phyloP scores from a whole-genome alignment of 1,140 invertebrate species.

The Augochlora pura region DNA sequence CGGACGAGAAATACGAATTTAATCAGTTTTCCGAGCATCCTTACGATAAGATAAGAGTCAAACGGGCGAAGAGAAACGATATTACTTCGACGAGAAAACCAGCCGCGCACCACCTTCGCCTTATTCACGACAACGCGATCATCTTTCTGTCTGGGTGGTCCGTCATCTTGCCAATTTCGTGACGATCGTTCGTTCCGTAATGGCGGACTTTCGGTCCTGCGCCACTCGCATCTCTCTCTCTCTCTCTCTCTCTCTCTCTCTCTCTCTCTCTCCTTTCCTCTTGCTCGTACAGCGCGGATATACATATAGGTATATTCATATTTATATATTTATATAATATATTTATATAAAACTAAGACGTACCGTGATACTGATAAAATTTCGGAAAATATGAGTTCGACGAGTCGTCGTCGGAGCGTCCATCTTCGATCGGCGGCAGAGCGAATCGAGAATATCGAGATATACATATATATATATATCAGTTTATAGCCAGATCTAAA shows the following conservation, averaged over 20 bases:
- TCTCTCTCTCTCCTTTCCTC: neutral
- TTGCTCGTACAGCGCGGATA: slow-evolving; percentile 22
- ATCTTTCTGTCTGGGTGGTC: no score
- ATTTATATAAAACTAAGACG: slow-evolving; percentile 47
- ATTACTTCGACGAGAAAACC: slow-evolving; percentile 42
- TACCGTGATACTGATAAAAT: slow-evolving; percentile 56
- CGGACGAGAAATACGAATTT: slow-evolving; percentile 16
- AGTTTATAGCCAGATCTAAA: slow-evolving; percentile 56
- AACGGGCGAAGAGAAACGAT: slow-evolving; percentile 4
- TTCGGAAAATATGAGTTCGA: slow-evolving; percentile 42
- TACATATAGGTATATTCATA: slow-evolving; percentile 33
- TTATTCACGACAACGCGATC: no score
- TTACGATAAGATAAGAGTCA: neutral
- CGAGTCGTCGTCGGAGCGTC: slow-evolving; percentile 19
- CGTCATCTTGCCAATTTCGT: no score
- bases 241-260: neutral
- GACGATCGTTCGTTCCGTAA: no score
- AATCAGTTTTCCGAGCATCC: neutral
- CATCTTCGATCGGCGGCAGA: slow-evolving; percentile 22
- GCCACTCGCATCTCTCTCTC: neutral
- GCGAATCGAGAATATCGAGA: slow-evolving; percentile 33
- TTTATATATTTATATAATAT: slow-evolving; percentile 42
- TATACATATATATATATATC: slow-evolving; percentile 8
- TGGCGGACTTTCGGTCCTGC: no score
- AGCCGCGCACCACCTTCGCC: neutral